Evolutionary conservation across 2,888 invertebrate genomes (phyloP).

Genomic region (Lepidochrysops patricia): DNA sequence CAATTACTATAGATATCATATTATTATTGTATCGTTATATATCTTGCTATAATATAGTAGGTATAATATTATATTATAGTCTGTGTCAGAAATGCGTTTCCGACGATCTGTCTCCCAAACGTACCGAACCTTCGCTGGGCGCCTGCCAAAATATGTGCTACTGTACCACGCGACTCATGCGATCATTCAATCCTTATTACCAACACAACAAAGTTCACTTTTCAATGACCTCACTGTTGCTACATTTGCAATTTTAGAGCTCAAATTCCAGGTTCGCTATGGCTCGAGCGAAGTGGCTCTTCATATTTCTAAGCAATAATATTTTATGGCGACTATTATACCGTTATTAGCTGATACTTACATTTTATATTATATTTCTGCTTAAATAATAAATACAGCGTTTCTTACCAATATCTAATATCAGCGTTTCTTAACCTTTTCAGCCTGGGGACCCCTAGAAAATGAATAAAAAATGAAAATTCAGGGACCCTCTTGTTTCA

Average conservation of each 20-base stretch:
- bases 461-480: neutral
- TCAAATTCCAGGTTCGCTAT: constrained; percentile 53
- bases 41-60: too few species aligned
- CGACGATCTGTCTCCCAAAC: constrained; percentile 68
- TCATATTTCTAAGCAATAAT: constrained; percentile 62
- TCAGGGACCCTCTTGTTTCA: neutral
- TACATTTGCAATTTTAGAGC: constrained; percentile 44
- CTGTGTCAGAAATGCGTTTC: constrained; percentile 67
- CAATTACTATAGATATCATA: too few species aligned
- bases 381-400: too few species aligned
- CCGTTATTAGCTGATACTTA: constrained; percentile 33
- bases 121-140: constrained; percentile 64
- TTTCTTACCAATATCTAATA: too few species aligned
- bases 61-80: too few species aligned
- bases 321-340: constrained; percentile 54
- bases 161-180: constrained; percentile 33
- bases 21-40: too few species aligned
- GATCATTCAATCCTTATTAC: constrained; percentile 22
- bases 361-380: constrained; percentile 26
- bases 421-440: too few species aligned
- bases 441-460: too few species aligned
- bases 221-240: constrained; percentile 15
- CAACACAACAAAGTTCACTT: constrained; percentile 27
- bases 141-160: constrained; percentile 66
- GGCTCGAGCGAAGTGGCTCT: constrained; percentile 45